phyloP scores from a whole-genome alignment of 2,797 vertebrate species.

The Garrulus glandarius region DNA sequence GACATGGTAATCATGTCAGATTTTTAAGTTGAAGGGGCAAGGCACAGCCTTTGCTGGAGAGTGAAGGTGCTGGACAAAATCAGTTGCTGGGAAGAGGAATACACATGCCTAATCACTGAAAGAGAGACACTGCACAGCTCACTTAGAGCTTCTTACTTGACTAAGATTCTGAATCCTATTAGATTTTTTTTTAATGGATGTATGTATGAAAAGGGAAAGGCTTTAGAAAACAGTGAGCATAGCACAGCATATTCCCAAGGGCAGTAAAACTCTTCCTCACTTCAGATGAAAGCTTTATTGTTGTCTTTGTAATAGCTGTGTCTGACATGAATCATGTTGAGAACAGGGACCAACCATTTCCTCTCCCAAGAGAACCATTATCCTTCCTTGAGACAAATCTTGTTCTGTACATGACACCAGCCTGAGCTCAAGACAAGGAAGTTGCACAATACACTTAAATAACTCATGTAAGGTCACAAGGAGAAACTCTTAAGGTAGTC shows the following conservation, averaged over 20 bases:
- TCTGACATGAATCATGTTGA: not conserved
- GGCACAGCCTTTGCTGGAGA: not conserved
- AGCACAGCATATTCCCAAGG: not conserved
- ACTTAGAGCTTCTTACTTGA: not conserved
- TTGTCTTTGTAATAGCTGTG: not conserved
- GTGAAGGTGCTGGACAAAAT: not conserved
- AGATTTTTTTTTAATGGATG: not conserved
- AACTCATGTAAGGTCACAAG: not conserved
- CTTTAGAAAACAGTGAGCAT: not conserved
- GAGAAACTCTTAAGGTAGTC: not conserved
- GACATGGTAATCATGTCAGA: not conserved
- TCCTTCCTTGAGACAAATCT: not conserved
- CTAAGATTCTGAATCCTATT: not conserved
- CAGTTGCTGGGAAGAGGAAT: not conserved
- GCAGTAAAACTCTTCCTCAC: not conserved
- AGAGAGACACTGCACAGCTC: not conserved
- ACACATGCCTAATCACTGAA: not conserved
- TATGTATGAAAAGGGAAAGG: not conserved
- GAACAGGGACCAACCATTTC: not conserved
- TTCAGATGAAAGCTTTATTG: not conserved
- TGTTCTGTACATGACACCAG: not conserved
- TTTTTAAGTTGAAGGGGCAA: not conserved
- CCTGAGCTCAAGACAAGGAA: not conserved
- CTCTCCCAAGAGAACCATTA: not conserved
- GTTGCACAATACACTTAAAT: not conserved